Base-by-base conservation (phyloP, 2,888 invertebrate genomes). In the Cosmia trapezina region DNA sequence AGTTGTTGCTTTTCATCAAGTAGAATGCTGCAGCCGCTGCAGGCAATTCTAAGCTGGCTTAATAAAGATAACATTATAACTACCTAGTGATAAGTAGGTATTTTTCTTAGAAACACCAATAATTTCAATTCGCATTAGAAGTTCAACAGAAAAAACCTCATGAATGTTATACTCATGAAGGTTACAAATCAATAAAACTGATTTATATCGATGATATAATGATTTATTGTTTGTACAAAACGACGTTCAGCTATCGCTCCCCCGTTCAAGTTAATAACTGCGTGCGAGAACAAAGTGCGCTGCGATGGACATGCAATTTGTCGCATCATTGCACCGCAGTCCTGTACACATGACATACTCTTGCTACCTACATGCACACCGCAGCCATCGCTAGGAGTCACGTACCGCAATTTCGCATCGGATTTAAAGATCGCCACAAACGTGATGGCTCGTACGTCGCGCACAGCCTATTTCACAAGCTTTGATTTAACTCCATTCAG, bases 291-390 rank as follows among this genome's bases (percentile, higher is more conserved):
- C 68, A 37, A 17, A 72, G 37, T 51, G 28, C n/a, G 22, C 66
- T 69, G 70, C 68, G 68, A 51, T 66, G 76, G 83, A 84, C 76
- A 73, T 57, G 63, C 84, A 86, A 84, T 81, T 86, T 73, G 51
- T 64, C 68, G 76, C 78, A 76, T 74, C 78, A 84, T 75, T 84
- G 86, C 75, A 56, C 64, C 56, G 67, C 77, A 85, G 57, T 72
- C 59, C 62, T 66, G 53, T 47, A 14, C 76, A 59, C 73, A 76
- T 74, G 84, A 66, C 54, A 63, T 68, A 28, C 66, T 37, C 37
- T 76, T 9, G 22, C 41, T 28, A 17, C 43, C 51, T 53, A 28
- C 28, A 28, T 28, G 51, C 63, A 43, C 51, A 28, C 43, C 37
- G 12, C 41, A 63, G n/a, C 63, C 53, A 45, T 54, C 28, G 63